Evolutionary conservation across 2,888 invertebrate genomes (phyloP).

Genomic region (Lordiphosa fenestrarum): DNA sequence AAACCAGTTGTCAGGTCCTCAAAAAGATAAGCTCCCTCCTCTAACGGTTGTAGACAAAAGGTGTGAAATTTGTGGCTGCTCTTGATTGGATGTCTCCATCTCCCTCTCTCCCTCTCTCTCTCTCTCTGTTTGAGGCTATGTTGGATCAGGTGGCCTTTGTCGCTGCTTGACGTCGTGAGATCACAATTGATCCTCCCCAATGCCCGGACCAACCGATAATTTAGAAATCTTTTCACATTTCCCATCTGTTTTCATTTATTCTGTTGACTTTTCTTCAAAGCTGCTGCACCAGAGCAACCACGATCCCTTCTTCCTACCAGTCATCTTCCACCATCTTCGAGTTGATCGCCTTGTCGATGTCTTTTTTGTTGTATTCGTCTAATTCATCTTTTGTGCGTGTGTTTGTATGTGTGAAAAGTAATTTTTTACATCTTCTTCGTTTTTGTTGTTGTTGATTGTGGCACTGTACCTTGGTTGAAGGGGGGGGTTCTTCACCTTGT

Average conservation of each 20-base stretch:
- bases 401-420: slow-evolving; percentile 46
- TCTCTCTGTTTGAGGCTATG: slow-evolving; percentile 18
- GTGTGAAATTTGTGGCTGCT: slow-evolving; percentile 58
- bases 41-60: slow-evolving; percentile 55
- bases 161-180: slow-evolving; percentile 62
- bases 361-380: slow-evolving; percentile 9
- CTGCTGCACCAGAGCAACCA: slow-evolving; percentile 6
- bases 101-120: not conserved
- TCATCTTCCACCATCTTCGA: slow-evolving; percentile 11
- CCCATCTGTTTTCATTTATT: slow-evolving; percentile 7
- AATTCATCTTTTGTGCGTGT: slow-evolving; percentile 27
- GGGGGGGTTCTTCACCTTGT: slow-evolving; percentile 3
- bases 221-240: slow-evolving; percentile 58
- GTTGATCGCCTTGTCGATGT: slow-evolving; percentile 8
- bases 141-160: slow-evolving; percentile 56
- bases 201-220: slow-evolving; percentile 47
- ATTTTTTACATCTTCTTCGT: slow-evolving; percentile 23
- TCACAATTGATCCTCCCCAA: slow-evolving; percentile 63
- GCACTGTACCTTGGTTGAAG: not conserved
- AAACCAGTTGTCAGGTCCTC: slow-evolving; percentile 37
- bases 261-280: slow-evolving; percentile 14
- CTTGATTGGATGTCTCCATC: slow-evolving; percentile 31
- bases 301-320: slow-evolving; percentile 11
- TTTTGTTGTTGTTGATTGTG: slow-evolving; percentile 1
- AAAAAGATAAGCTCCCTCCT: slow-evolving; percentile 19